Evolutionary conservation across 1,140 invertebrate genomes (phyloP).

Genomic region (Marisa cornuarietis): DNA sequence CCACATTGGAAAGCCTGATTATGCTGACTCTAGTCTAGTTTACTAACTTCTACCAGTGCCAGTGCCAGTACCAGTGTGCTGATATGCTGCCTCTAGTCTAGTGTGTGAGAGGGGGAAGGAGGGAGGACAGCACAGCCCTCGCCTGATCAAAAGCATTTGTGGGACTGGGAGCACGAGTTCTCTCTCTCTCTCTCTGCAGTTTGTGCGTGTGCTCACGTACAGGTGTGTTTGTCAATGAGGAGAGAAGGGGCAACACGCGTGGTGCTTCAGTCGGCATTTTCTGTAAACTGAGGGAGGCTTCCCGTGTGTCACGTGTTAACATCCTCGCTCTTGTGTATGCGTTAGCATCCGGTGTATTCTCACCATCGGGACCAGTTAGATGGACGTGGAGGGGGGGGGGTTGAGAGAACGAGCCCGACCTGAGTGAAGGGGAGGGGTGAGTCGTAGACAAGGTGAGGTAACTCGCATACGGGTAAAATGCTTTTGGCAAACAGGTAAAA

Average conservation of each 20-base stretch:
- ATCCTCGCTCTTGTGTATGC: background rate
- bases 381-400: too few relatives aligned
- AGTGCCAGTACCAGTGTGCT: too few relatives aligned
- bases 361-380: too few relatives aligned
- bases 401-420: too few relatives aligned
- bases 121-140: background rate
- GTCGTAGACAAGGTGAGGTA: too few relatives aligned
- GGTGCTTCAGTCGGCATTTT: background rate
- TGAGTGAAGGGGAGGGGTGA: too few relatives aligned
- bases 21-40: background rate
- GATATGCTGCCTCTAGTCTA: background rate
- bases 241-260: background rate
- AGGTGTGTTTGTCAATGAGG: background rate
- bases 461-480: too few relatives aligned
- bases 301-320: background rate
- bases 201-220: background rate
- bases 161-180: background rate
- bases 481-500: too few relatives aligned
- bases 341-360: background rate
- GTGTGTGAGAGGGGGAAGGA: background rate
- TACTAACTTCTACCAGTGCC: too few relatives aligned
- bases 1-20: background rate
- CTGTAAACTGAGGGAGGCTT: background rate
- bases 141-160: background rate
- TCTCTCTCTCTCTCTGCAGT: too few relatives aligned